phyloP scores from a whole-genome alignment of 1,140 invertebrate species.

The Pogonognathellus flavescens region DNA sequence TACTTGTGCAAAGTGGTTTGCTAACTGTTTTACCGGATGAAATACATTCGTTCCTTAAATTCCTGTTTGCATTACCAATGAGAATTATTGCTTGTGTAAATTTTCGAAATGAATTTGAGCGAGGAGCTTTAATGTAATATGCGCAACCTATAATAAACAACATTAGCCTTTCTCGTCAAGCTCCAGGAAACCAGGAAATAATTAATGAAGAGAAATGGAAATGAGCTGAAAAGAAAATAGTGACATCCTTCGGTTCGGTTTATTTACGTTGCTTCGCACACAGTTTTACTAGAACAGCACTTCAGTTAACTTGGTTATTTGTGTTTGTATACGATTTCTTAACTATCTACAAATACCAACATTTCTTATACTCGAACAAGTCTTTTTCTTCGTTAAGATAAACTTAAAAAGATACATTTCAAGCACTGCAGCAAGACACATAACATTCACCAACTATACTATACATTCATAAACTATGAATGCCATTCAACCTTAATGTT shows the following conservation, averaged over 20 bases:
- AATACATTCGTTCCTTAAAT: constrained; percentile 6
- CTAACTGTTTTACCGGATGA: constrained; percentile 31
- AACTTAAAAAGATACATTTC: neutral
- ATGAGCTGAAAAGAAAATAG: constrained; percentile 51
- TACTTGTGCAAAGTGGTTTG: neutral
- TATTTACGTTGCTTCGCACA: constrained; percentile 33
- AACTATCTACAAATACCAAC: constrained; percentile 50
- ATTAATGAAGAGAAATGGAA: constrained; percentile 50
- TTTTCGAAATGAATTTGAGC: constrained; percentile 47
- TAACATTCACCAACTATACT: constrained; percentile 1
- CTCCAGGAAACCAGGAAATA: constrained; percentile 29
- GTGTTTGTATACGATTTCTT: constrained; percentile 26
- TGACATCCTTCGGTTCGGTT: constrained; percentile 42
- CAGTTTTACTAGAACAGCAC: constrained; percentile 12
- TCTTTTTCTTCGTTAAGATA: neutral
- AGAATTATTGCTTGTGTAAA: constrained; percentile 41
- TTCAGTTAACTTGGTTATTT: constrained; percentile 28
- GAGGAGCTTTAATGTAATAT: constrained; percentile 39
- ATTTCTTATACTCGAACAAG: constrained; percentile 17
- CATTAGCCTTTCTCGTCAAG: constrained; percentile 27
- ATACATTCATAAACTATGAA: neutral
- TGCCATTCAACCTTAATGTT: too few species aligned
- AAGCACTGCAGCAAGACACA: constrained; percentile 7
- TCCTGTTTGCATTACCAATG: constrained; percentile 26
- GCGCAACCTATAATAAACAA: constrained; percentile 43